Evolutionary conservation across 2,797 vertebrate genomes (phyloP).

Genomic region (Gallinago nigripennis): DNA sequence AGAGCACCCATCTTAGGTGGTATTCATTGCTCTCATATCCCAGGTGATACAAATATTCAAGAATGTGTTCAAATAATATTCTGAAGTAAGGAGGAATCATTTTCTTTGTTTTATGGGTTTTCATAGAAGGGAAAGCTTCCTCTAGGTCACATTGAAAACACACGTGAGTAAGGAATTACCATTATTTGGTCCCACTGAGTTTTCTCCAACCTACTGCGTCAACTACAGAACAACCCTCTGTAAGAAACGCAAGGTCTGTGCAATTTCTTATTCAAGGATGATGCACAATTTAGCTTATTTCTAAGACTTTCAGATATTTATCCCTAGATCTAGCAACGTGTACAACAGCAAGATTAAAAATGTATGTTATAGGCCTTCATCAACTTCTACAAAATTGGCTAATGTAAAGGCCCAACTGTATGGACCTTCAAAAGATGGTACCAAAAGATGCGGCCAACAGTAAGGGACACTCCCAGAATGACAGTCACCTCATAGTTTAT

Average conservation of each 20-base stretch:
- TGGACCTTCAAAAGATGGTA: background rate
- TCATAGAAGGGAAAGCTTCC: background rate
- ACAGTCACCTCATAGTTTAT: background rate
- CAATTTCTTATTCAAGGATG: background rate
- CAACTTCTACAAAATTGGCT: background rate
- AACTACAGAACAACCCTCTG: background rate
- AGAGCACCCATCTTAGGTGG: background rate
- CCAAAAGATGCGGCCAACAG: background rate
- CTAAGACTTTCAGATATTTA: background rate
- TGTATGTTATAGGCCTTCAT: fast-evolving
- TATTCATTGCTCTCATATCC: background rate
- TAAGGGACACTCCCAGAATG: background rate
- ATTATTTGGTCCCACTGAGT: background rate
- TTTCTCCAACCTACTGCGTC: background rate
- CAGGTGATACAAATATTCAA: background rate
- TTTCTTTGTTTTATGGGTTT: background rate
- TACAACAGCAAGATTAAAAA: background rate
- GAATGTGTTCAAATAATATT: background rate
- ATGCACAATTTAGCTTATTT: background rate
- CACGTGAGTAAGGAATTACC: background rate
- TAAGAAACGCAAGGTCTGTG: background rate
- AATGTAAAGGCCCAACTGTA: background rate
- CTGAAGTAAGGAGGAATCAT: background rate
- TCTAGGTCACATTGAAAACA: background rate
- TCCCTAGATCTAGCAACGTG: background rate